Evolutionary conservation across 2,888 invertebrate genomes (phyloP), one percentile per base, ranked within the genome.

Genomic region (Drosophila quinaria): DNA sequence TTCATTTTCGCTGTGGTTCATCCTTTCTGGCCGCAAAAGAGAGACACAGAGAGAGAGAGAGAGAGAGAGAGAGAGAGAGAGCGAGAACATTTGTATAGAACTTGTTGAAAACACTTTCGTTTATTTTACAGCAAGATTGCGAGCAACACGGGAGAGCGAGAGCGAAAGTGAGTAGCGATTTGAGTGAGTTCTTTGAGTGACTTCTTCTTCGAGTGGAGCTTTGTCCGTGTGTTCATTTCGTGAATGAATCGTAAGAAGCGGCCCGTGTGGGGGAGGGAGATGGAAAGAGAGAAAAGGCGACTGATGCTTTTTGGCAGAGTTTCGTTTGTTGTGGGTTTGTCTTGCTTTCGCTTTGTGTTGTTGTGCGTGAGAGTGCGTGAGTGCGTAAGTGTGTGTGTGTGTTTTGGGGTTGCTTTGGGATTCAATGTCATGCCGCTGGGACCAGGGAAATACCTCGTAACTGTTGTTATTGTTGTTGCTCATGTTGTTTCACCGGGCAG

Each of bases 351-450:
- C 37, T 70, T 61, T 62, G 9, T 51, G 25, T 49, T 64, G 17
- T 17, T 49, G 51, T 81, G 56, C 13, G 22, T 22, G 29, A 11
- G 39, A 47, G 51, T 9, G 44, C 15, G 49, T 42, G 25, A 44
- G 47, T 64, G 51, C 49, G 54, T 62, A 47, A 44, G 54, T 61
- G 46, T 51, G 54, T 60, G 47, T 63, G 52, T 46, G 55, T 58
- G 42, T 80, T 73, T 79, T 83, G 70, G 87, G 90, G 92, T 91
- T 91, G 92, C 92, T 92, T 87, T 91, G 92, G 92, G 92, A 92
- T 89, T 92, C 90, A 83, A 85, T 89, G 91, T 91, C 92, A 92
- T 92, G 92, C 92, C 92, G 91, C 80, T 92, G 92, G 92, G 92
- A 92, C 91, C 90, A 90, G 90, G 92, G 91, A 91, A 91, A 90